Conservation (phyloP, 2,113 vertebrate species). For the Sebastes fasciatus region DNA sequence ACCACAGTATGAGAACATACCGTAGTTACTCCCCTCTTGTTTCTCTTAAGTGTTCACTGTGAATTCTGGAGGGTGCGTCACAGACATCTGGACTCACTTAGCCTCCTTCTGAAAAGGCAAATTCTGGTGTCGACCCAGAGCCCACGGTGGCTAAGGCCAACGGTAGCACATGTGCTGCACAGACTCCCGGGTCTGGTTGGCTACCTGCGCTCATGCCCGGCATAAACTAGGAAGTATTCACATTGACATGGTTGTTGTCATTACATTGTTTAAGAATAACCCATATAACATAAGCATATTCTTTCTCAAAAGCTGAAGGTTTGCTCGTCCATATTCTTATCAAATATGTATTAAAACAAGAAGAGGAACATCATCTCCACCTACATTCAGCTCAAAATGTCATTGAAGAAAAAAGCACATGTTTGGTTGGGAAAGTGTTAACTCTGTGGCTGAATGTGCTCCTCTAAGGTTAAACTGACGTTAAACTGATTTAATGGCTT, state of each 20-base stretch:
- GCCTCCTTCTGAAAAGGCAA: constrained; percentile 53
- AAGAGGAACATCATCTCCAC: neutral
- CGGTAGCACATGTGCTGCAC: constrained; percentile 79
- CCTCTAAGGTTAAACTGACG: constrained; percentile 34
- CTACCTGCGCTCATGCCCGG: constrained; percentile 22
- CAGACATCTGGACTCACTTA: constrained; percentile 82
- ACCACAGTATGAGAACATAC: constrained; percentile 37
- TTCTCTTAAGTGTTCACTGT: constrained; percentile 61
- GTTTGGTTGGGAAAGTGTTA: constrained; percentile 48
- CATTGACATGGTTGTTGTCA: neutral
- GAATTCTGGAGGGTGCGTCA: constrained; percentile 66
- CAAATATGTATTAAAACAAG: neutral
- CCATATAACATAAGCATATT: neutral
- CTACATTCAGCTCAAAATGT: neutral
- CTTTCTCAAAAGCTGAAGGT: neutral
- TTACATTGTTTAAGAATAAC: neutral
- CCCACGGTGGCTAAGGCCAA: constrained; percentile 51
- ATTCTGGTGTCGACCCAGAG: constrained; percentile 50
- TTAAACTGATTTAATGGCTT: constrained; percentile 61
- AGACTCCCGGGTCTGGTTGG: constrained; percentile 49
- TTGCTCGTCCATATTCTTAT: neutral
- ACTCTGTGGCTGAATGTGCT: constrained; percentile 18
- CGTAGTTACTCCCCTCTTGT: constrained; percentile 30
- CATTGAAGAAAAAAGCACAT: neutral
- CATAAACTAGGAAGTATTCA: constrained; percentile 9